Evolutionary conservation across 2,113 vertebrate genomes (phyloP).

Genomic region (Furnarius figulus): DNA sequence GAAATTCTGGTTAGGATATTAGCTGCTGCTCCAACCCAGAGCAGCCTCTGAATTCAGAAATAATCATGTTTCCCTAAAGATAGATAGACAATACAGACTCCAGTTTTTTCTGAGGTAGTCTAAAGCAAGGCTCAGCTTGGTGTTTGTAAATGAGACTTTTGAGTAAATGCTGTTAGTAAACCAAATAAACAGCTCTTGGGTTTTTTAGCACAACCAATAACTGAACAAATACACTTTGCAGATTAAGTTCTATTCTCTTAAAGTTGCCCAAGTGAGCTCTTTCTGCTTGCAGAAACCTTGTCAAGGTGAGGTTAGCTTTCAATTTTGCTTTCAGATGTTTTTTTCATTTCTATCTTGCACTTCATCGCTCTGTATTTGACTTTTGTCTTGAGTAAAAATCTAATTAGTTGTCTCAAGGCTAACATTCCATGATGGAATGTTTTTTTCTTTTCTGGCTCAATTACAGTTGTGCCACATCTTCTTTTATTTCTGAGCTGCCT

Average conservation of each 20-base stretch:
- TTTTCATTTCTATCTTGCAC: not conserved
- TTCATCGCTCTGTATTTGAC: not conserved
- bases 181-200: not conserved
- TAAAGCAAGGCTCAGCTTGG: not conserved
- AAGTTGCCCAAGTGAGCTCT: not conserved
- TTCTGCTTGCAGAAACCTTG: not conserved
- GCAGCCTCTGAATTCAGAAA: constrained; percentile 13
- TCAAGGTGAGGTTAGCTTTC: not conserved
- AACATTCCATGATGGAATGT: not conserved
- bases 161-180: not conserved
- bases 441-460: not conserved
- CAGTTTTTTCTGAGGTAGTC: not conserved
- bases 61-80: constrained; percentile 44
- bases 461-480: not conserved
- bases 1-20: constrained; percentile 31
- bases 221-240: not conserved
- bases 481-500: not conserved
- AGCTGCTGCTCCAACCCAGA: constrained; percentile 14
- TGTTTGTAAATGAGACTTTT: constrained; percentile 4
- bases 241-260: not conserved
- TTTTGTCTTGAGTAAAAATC: not conserved
- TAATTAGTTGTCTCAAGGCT: not conserved
- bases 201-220: not conserved
- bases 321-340: not conserved
- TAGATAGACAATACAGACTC: not conserved